Base-by-base conservation (phyloP, 1,140 invertebrate genomes). In the Pseudomyrmex cubaensis region DNA sequence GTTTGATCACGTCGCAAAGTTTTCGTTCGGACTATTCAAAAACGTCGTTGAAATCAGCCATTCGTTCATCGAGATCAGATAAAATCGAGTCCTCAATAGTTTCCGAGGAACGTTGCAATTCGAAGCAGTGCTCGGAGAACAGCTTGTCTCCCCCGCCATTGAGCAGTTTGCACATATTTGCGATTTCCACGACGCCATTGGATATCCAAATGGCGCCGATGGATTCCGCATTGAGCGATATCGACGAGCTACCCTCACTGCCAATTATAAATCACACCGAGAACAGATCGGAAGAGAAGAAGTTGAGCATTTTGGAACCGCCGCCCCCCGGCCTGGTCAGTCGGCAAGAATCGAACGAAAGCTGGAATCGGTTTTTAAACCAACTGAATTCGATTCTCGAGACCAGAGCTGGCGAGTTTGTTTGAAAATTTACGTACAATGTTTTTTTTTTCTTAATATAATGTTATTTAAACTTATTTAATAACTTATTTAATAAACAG, bases 351-450 rank as follows among this genome's bases (percentile, higher is more conserved):
- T 94, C 93, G 0, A 93, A 92, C 25, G 91, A 94, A 10, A 94
- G 90, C 77, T 94, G 93, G 93, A 93, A 92, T 78, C 86, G 90
- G 17, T 95, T 95, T 83, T 80, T 95, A 3, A 25, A 89, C 1
- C 92, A 93, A 35, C 86, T 95, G 5, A 94, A 95, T 77, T 92
- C 88, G 0, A 94, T 95, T 63, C 85, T 95, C 4, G 94, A 95
- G 76, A 94, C 91, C 67, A 93, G 93, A 84, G 86, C 83, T 15
- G 94, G 90, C 20, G 90, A 93, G 78, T 94, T 94, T 64, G 92
- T 94, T 73, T 94, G 78, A 84, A 64, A 50, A 7, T 35, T 48
- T n/a, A 13, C 35, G 12, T 1, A 67, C 1, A 35, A 35, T 35
- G 35, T 35, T 35, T 35, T 35, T 35, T 35, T 35, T 7, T 35